These are phyloP conservation scores for Craterocephalus amniculus DNA, from an alignment of 2,797 vertebrate species.

Conservation along the genomic window DNA sequence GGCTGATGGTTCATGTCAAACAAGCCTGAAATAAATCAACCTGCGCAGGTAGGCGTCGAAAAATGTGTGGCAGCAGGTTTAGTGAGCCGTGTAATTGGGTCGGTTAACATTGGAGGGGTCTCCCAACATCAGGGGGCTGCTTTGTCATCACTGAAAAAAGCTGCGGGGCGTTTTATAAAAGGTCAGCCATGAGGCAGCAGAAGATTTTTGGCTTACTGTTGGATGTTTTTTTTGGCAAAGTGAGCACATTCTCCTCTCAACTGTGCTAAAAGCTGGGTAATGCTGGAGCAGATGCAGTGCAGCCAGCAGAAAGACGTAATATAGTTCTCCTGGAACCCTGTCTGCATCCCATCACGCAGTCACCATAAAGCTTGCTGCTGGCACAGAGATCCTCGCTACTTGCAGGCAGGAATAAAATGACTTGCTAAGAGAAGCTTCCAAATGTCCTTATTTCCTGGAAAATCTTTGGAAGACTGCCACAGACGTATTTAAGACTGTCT, in stretches of 20 bases:
- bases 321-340: neutral
- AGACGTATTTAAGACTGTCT: constrained; percentile 3
- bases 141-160: constrained; percentile 14
- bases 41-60: constrained; percentile 2
- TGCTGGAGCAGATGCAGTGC: neutral
- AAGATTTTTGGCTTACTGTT: constrained; percentile 13
- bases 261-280: constrained; percentile 19
- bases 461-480: constrained; percentile 20
- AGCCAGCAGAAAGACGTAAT: neutral
- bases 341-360: constrained; percentile 9
- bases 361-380: neutral
- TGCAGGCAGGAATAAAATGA: neutral
- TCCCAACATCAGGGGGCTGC: constrained; percentile 15
- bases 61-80: constrained; percentile 5
- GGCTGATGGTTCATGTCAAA: too few relatives aligned
- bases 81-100: constrained; percentile 24
- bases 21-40: constrained; percentile 5
- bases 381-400: neutral
- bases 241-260: constrained; percentile 5
- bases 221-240: constrained; percentile 2
- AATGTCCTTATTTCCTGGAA: constrained; percentile 21
- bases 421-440: neutral
- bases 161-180: constrained; percentile 14
- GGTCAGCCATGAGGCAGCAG: constrained; percentile 16
- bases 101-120: constrained; percentile 19